phyloP scores from a whole-genome alignment of 53 echinoderm and acorn worm genomes.

The Crossaster papposus region DNA sequence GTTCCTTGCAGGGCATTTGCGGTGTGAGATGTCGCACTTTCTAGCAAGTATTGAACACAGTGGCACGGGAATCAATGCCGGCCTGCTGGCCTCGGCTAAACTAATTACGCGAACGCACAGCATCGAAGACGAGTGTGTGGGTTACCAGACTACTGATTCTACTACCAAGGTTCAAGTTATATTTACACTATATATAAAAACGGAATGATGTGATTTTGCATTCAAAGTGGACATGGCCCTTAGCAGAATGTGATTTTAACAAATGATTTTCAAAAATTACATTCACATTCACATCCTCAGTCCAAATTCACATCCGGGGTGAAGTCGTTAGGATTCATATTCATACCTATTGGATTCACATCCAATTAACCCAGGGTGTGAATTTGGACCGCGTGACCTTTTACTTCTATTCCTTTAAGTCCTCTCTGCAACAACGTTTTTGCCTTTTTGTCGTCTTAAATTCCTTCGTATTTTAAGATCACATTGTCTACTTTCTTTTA shows the following conservation, averaged over 20 bases:
- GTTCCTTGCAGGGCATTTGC: background rate
- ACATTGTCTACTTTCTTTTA: background rate
- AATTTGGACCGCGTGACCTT: too few species aligned
- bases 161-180: background rate
- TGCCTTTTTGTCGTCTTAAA: background rate
- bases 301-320: too few species aligned
- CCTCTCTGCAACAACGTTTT: background rate
- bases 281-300: too few species aligned
- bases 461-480: background rate
- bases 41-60: background rate
- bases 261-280: too few species aligned
- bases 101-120: constrained; percentile 19
- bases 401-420: too few species aligned
- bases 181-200: too few species aligned
- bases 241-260: too few species aligned
- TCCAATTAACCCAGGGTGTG: too few species aligned
- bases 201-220: too few species aligned
- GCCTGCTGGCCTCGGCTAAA: constrained; percentile 20
- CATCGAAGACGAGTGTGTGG: background rate
- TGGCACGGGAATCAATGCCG: constrained; percentile 19
- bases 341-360: too few species aligned
- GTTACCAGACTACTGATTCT: background rate
- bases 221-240: too few species aligned
- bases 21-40: constrained; percentile 48
- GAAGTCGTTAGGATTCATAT: too few species aligned